Conservation (phyloP, 2,888 invertebrate genomes). For the Heliconius cydno region DNA sequence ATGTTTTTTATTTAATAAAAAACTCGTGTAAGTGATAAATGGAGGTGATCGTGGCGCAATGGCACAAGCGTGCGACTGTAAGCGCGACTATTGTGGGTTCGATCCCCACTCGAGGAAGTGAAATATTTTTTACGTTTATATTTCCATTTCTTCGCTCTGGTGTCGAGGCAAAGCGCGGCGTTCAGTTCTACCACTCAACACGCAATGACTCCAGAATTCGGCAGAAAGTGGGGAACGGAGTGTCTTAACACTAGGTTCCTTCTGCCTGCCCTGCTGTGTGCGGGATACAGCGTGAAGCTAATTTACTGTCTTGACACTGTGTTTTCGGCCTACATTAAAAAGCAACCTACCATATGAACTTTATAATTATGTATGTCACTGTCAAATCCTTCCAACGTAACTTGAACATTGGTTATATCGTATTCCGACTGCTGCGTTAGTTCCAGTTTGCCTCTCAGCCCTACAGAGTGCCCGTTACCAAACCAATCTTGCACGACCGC, state of each 20-base stretch:
- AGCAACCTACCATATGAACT: constrained; percentile 87
- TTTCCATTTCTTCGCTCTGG: neutral
- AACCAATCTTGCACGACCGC: constrained; percentile 95
- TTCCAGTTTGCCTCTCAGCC: constrained; percentile 89
- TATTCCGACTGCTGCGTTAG: constrained; percentile 94
- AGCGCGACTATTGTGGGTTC: neutral
- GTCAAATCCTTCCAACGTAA: constrained; percentile 88
- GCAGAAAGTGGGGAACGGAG: neutral
- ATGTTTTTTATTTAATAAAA: neutral
- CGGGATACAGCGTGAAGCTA: too few relatives aligned
- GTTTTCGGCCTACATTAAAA: neutral
- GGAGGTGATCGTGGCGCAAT: neutral
- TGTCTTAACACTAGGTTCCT: neutral
- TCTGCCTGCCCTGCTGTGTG: too few relatives aligned
- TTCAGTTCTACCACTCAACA: too few relatives aligned
- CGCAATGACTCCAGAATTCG: neutral
- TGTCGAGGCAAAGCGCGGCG: too few relatives aligned
- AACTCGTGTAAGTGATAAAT: neutral
- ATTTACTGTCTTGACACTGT: too few relatives aligned
- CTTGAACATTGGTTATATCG: constrained; percentile 90
- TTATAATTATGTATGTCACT: constrained; percentile 88
- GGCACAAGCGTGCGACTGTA: neutral
- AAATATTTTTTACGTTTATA: neutral
- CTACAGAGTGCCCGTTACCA: constrained; percentile 87
- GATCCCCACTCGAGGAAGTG: neutral